A percentile compares a stretch with the other conserved stretches of the same genome.
Conservation (phyloP, 1,140 invertebrate genomes). For the Lanistes nyassanus region DNA sequence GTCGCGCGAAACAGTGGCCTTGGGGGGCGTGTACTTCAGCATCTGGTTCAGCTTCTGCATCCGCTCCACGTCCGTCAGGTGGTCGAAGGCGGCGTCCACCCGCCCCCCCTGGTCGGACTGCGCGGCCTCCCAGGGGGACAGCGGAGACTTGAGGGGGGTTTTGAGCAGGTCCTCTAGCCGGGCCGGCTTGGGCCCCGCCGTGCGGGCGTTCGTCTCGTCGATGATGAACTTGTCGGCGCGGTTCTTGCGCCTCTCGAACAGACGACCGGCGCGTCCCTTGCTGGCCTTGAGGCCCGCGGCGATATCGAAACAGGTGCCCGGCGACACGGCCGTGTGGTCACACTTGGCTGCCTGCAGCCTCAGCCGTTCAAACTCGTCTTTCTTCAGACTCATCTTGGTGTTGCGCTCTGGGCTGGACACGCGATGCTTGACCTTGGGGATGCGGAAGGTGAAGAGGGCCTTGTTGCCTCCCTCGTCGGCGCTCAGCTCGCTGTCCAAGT, state of each 20-base stretch:
- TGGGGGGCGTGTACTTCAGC: conserved; percentile 25
- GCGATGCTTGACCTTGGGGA: conserved; percentile 47
- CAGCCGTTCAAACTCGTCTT: conserved; percentile 51
- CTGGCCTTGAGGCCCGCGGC: conserved; percentile 49
- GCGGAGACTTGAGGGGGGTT: conserved; percentile 72
- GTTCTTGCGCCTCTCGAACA: conserved; percentile 88
- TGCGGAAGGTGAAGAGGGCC: conserved; percentile 49
- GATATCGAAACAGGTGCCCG: conserved; percentile 49
- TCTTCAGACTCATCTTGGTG: conserved; percentile 50
- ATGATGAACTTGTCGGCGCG: conserved; percentile 88
- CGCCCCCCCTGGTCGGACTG: conserved; percentile 73
- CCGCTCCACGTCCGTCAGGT: conserved; percentile 34
- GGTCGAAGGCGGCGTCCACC: conserved; percentile 76
- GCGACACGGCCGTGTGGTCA: conserved; percentile 46
- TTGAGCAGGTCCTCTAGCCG: conserved; percentile 59
- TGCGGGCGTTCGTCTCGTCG: conserved; percentile 73
- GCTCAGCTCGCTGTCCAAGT: conserved; percentile 49
- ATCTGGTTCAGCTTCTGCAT: conserved; percentile 37
- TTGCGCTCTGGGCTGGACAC: conserved; percentile 34
- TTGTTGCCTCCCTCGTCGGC: conserved; percentile 41
- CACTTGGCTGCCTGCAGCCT: conserved; percentile 42
- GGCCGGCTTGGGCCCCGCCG: conserved; percentile 30
- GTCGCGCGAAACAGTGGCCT: conserved; percentile 4
- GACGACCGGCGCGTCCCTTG: conserved; percentile 75
- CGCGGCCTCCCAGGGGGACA: conserved; percentile 81